phyloP scores from a whole-genome alignment of 2,888 invertebrate genomes.

The Allophyes oxyacanthae region DNA sequence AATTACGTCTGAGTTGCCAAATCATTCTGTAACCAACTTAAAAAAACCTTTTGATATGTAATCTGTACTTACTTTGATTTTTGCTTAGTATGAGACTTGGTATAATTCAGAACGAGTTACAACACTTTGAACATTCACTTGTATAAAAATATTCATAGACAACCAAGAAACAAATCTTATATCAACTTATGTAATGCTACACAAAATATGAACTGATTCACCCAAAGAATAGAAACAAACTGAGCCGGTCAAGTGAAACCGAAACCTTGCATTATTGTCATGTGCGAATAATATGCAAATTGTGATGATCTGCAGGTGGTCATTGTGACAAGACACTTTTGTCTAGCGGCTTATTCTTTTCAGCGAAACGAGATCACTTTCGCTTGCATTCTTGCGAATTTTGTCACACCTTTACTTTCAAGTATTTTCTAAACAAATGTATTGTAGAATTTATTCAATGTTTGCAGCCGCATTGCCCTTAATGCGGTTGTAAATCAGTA shows the following conservation, averaged over 20 bases:
- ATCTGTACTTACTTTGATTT: no score
- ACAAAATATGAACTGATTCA: slow-evolving; percentile 55
- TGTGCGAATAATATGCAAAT: slow-evolving; percentile 86
- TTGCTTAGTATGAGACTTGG: no score
- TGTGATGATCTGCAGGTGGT: slow-evolving; percentile 79
- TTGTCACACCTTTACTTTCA: slow-evolving; percentile 76
- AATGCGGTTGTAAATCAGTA: slow-evolving; percentile 81
- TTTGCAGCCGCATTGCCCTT: slow-evolving; percentile 71
- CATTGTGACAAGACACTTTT: slow-evolving; percentile 69
- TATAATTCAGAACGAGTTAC: no score
- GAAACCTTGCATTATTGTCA: slow-evolving; percentile 67
- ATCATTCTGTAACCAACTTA: no score
- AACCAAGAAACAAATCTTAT: neutral
- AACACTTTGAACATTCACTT: no score
- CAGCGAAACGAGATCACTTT: slow-evolving; percentile 74
- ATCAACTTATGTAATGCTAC: neutral
- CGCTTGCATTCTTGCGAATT: slow-evolving; percentile 77
- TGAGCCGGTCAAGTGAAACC: slow-evolving; percentile 73
- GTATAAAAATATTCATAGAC: no score
- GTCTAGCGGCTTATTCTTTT: slow-evolving; percentile 62
- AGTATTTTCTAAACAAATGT: slow-evolving; percentile 48
- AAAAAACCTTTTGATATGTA: no score
- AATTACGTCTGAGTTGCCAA: neutral
- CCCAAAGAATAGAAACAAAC: slow-evolving; percentile 68
- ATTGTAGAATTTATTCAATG: slow-evolving; percentile 72